Conservation (phyloP, 2,888 invertebrate species). For the Graphium colonna region DNA sequence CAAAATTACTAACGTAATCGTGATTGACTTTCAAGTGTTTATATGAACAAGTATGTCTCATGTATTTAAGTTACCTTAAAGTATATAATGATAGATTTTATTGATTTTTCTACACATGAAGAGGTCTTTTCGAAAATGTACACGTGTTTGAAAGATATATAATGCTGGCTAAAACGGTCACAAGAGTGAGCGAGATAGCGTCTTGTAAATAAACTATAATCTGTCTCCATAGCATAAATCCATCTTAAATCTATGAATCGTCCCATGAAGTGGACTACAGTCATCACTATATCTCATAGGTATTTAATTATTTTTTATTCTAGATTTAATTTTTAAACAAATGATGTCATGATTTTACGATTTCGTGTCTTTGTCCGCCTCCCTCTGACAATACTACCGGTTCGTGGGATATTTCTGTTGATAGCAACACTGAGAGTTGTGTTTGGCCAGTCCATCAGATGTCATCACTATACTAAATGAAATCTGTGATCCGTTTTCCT, state of each 20-base stretch:
- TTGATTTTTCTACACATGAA: constrained; percentile 27
- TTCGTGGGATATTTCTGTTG: constrained; percentile 36
- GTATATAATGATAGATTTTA: constrained; percentile 39
- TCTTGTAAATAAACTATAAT: constrained; percentile 73
- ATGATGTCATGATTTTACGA: constrained; percentile 54
- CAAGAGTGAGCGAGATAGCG: constrained; percentile 68
- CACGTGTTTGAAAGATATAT: constrained; percentile 9
- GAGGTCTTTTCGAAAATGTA: not conserved
- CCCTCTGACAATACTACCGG: constrained; percentile 46
- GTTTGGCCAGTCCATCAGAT: constrained; percentile 14
- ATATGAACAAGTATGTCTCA: constrained; percentile 1
- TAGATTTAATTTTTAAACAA: constrained; percentile 67
- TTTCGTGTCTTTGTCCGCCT: constrained; percentile 52
- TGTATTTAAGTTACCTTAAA: constrained; percentile 28
- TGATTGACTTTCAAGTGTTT: no score
- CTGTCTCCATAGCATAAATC: constrained; percentile 74
- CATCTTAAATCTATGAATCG: constrained; percentile 56
- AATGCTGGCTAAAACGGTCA: constrained; percentile 48
- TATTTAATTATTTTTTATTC: constrained; percentile 71
- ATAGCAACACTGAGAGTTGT: constrained; percentile 39
- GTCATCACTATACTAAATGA: constrained; percentile 2
- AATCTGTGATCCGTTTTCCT: constrained; percentile 35
- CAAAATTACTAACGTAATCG: constrained; percentile 1
- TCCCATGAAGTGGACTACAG: constrained; percentile 57
- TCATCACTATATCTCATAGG: constrained; percentile 79